phyloP scores from a whole-genome alignment of 1,140 invertebrate genomes.

The Vollenhovia emeryi region DNA sequence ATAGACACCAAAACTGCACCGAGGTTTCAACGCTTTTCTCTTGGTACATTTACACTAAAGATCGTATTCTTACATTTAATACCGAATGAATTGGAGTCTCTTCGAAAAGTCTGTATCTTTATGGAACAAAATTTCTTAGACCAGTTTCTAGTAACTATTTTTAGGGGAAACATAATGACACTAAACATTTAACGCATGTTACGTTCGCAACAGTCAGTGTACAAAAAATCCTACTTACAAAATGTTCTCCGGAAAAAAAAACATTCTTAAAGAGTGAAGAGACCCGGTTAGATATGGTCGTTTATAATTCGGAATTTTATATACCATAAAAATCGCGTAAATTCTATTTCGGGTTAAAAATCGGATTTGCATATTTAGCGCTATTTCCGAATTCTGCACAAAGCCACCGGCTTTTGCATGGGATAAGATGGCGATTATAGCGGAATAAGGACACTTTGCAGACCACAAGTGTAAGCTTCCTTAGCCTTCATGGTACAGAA shows the following conservation, averaged over 20 bases:
- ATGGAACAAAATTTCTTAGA: background rate
- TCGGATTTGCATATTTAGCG: background rate
- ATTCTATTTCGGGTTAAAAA: background rate
- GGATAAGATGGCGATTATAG: background rate
- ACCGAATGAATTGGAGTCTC: background rate
- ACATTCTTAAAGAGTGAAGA: no score
- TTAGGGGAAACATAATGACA: background rate
- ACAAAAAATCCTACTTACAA: background rate
- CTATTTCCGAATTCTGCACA: background rate
- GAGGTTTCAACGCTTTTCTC: background rate
- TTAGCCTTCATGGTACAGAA: constrained; percentile 34
- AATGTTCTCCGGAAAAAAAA: no score
- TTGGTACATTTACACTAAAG: background rate
- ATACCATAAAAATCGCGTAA: background rate
- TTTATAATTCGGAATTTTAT: background rate
- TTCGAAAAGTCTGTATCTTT: background rate
- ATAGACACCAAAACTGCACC: background rate
- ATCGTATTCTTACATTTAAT: constrained; percentile 9
- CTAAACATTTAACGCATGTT: background rate
- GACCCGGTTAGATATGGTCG: background rate
- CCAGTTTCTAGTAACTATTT: background rate
- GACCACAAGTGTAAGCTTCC: constrained; percentile 29
- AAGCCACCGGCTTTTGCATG: background rate
- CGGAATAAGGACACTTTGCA: constrained; percentile 15
- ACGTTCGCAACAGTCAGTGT: background rate